Conservation (phyloP, 2,888 invertebrate genomes). For the Pollenia griseotomentosa region DNA sequence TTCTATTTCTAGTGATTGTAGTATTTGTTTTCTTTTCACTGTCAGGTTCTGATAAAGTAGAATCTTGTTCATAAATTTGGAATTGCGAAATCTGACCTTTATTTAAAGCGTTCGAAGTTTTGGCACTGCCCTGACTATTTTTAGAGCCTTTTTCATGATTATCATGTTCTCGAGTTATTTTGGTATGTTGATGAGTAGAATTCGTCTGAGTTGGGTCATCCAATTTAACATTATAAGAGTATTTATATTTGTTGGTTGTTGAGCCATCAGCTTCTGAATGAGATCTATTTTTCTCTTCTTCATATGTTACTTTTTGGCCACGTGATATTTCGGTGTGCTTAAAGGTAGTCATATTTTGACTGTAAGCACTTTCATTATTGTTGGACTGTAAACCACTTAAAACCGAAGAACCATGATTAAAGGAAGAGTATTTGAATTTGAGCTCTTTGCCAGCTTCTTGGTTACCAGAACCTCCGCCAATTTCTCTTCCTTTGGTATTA, state of each 20-base stretch:
- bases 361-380: neutral
- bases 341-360: neutral
- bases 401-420: neutral
- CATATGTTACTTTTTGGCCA: neutral
- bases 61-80: neutral
- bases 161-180: conserved; percentile 2
- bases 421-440: no score
- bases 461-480: no score
- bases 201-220: neutral
- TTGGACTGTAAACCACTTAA: neutral
- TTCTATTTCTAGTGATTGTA: conserved; percentile 47
- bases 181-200: neutral
- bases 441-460: no score
- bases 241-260: neutral
- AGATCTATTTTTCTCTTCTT: neutral
- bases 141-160: neutral
- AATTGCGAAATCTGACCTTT: neutral
- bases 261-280: neutral
- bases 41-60: neutral
- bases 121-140: neutral
- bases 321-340: neutral
- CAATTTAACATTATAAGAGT: neutral
- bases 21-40: conserved; percentile 53
- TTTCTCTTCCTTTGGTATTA: no score
- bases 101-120: conserved; percentile 6